Evolutionary conservation across 2,888 invertebrate species (phyloP).

Genomic region (Oegoconia quadripuncta): DNA sequence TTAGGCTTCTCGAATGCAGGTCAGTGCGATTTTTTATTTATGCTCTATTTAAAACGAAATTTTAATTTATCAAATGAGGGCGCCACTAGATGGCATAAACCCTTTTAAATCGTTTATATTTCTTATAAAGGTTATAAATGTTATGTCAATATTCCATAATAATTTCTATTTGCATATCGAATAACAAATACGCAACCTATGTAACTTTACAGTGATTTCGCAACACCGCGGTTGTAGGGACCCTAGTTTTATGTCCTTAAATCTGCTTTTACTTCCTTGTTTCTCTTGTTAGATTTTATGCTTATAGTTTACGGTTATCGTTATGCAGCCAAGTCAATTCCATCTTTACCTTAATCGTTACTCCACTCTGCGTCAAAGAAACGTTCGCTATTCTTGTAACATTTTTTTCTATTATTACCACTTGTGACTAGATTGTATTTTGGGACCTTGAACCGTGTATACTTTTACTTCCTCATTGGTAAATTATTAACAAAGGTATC

Average conservation of each 20-base stretch:
- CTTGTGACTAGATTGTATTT: background rate
- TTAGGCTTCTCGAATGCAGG: too few species aligned
- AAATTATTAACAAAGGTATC: constrained; percentile 30
- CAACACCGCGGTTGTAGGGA: constrained; percentile 31
- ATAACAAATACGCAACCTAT: too few species aligned
- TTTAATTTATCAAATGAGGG: too few species aligned
- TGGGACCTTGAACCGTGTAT: constrained; percentile 48
- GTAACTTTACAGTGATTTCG: too few species aligned
- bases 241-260: constrained; percentile 41
- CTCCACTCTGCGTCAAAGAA: background rate
- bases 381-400: background rate
- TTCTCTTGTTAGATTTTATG: constrained; percentile 37
- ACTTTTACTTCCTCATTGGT: constrained; percentile 68
- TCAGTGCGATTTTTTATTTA: too few species aligned
- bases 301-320: constrained; percentile 38
- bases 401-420: background rate
- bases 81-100: too few species aligned
- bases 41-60: too few species aligned
- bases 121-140: too few species aligned
- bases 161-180: too few species aligned
- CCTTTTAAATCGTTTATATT: too few species aligned
- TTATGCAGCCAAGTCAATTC: constrained; percentile 43
- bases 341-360: too few species aligned
- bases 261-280: constrained; percentile 62
- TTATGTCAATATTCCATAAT: constrained; percentile 7